A percentile compares a stretch with the other conserved stretches of the same genome.
Evolutionary conservation across 2,888 invertebrate genomes (phyloP).

Genomic region (Gastracanthus pulcherrimus): DNA sequence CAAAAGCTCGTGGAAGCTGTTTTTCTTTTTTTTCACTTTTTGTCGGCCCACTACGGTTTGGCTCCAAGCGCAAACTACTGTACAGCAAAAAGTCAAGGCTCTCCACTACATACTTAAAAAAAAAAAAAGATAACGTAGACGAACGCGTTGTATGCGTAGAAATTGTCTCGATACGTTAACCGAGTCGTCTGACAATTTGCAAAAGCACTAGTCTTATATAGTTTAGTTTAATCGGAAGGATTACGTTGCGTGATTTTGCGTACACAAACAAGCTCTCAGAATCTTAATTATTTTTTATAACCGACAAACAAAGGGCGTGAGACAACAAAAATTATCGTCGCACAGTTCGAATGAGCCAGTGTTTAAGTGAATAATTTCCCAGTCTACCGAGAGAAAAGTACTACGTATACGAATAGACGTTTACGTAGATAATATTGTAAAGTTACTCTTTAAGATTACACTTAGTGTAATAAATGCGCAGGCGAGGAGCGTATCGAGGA

Average conservation of each 20-base stretch:
- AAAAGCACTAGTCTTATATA: conserved; percentile 55
- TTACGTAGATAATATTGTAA: neutral
- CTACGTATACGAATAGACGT: neutral
- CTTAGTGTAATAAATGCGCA: neutral
- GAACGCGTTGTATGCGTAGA: neutral
- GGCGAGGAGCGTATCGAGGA: neutral
- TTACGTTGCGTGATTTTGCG: neutral
- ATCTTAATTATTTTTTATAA: conserved; percentile 9
- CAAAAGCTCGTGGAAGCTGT: neutral
- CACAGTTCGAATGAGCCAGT: conserved; percentile 14
- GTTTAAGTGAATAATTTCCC: conserved; percentile 13
- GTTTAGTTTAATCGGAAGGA: conserved; percentile 30
- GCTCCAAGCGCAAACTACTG: too few species aligned
- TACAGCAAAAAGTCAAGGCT: neutral
- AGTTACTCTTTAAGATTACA: conserved; percentile 14
- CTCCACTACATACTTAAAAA: neutral
- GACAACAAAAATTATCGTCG: neutral
- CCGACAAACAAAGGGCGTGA: neutral
- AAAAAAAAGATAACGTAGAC: neutral
- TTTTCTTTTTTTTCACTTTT: neutral
- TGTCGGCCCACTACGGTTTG: too few species aligned
- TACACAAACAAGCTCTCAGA: neutral
- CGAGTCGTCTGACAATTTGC: conserved; percentile 29
- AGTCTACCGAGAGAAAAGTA: conserved; percentile 12
- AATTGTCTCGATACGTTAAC: conserved; percentile 14